Base-by-base conservation (phyloP, 1,140 invertebrate genomes). In the Apis florea region DNA sequence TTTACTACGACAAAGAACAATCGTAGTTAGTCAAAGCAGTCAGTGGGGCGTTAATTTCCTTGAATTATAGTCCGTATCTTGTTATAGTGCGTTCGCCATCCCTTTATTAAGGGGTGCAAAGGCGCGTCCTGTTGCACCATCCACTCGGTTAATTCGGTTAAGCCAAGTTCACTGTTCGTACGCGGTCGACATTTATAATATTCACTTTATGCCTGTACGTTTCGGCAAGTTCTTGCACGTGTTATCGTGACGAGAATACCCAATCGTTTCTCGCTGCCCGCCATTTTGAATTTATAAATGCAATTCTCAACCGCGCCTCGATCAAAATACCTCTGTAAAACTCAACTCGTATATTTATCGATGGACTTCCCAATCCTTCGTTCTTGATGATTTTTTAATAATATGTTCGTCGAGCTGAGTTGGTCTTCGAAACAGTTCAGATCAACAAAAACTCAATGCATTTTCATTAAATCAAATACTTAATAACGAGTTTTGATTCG, bases 171-270 rank as follows among this genome's bases (percentile, higher is more conserved):
- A 85, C 68, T 81, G 84, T 85, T 83, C 77, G 85, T 83, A 87
- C 85, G 85, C 84, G 85, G 73, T 71, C 76, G 81, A 87, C 76
- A 87, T 87, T 87, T 87, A 87, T 87, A 87, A 87, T 87, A 87
- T 87, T 87, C 85, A 87, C 85, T 87, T 87, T 87, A 79, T 83
- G 84, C 49, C 63, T 72, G 81, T 79, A 76, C 68, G 70, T 70
- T n/a, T 83, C 76, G 47, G 49, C 66, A 86, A 86, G 79, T 86
- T 86, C 85, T 79, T 85, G 83, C 83, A 80, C 79, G 87, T 84
- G 76, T 83, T 86, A 86, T 83, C 83, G 85, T 83, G 85, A 69
- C 74, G 63, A 76, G 85, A 83, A 86, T 89, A 89, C 86, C 73
- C 51, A 74, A 67, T 71, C 80, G 85, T 84, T 68, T 61, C 58